These are phyloP conservation scores for Archaeoteleia sp. DNA, from an alignment of 2,888 invertebrate genomes.

Conservation along the genomic window DNA sequence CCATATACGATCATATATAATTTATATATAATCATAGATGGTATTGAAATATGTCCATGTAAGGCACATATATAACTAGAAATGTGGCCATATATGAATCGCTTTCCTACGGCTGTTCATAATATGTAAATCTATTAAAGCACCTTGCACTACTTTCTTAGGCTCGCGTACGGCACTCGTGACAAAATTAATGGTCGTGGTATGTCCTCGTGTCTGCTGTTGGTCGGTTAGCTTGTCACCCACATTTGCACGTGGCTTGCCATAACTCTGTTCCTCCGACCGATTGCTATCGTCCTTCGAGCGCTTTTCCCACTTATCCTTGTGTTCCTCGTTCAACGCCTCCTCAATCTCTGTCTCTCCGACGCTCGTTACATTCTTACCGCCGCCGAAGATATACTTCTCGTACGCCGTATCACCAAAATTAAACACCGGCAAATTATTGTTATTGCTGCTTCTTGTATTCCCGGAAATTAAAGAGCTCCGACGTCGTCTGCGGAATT, in stretches of 20 bases:
- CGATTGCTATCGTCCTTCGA: constrained; percentile 13
- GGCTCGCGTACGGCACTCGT: constrained; percentile 38
- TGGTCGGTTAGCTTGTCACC: constrained; percentile 38
- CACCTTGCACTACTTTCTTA: constrained; percentile 54
- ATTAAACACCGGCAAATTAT: constrained; percentile 78
- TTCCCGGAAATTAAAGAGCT: constrained; percentile 58
- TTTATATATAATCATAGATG: no score
- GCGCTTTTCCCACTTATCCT: constrained; percentile 16
- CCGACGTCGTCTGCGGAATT: constrained; percentile 83
- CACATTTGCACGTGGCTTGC: constrained; percentile 21
- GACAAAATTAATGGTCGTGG: constrained; percentile 64
- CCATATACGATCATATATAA: no score
- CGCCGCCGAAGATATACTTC: constrained; percentile 71
- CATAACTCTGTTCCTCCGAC: constrained; percentile 1
- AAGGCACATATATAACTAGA: no score
- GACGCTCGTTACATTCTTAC: constrained; percentile 26
- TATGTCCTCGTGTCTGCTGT: constrained; percentile 57
- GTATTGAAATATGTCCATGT: no score
- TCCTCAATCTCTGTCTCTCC: not conserved
- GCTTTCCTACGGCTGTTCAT: no score
- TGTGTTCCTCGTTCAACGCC: not conserved
- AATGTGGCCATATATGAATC: no score
- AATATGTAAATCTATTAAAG: no score
- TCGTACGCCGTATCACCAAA: constrained; percentile 79
- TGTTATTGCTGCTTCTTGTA: constrained; percentile 54